Percentiles rank a stretch among this genome's conserved stretches.
These are phyloP conservation scores for Ichneumoninae sp. DNA, from an alignment of 2,888 invertebrate genomes.

Conservation along the genomic window DNA sequence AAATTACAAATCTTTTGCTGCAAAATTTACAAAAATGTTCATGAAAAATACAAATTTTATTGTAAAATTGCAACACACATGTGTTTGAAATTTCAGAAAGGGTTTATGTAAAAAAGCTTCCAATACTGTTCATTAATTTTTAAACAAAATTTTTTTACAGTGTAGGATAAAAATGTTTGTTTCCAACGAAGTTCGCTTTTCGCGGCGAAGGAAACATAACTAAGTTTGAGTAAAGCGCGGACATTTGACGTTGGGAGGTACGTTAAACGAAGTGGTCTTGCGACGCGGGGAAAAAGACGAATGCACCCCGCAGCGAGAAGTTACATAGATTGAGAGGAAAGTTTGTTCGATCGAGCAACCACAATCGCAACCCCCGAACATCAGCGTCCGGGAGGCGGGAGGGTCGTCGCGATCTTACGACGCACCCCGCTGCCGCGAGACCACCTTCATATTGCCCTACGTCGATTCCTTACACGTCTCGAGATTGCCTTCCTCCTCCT, in stretches of 20 bases:
- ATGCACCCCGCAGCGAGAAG: constrained; percentile 44
- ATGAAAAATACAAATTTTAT: too few species aligned
- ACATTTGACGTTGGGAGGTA: constrained; percentile 1
- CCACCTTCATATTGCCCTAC: constrained; percentile 22
- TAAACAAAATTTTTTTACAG: too few species aligned
- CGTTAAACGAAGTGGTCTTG: constrained; percentile 44
- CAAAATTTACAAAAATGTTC: too few species aligned
- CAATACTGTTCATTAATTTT: too few species aligned
- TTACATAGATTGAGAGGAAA: constrained; percentile 55
- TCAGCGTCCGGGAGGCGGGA: constrained; percentile 43
- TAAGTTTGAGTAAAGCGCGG: background rate
- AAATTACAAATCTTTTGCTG: too few species aligned
- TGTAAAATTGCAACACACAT: too few species aligned
- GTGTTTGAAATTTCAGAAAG: too few species aligned
- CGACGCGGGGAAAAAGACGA: constrained; percentile 28
- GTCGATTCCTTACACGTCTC: constrained; percentile 62
- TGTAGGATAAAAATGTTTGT: too few species aligned
- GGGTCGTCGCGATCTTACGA: constrained; percentile 10
- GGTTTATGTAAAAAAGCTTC: too few species aligned
- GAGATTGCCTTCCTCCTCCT: constrained; percentile 63
- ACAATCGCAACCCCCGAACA: constrained; percentile 52
- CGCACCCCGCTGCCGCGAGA: constrained; percentile 31
- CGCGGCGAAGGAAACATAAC: too few species aligned
- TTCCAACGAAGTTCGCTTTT: background rate
- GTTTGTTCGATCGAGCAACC: constrained; percentile 56